Conservation (phyloP, 53 echinoderm and acorn worm genomes). For the Antedon mediterranea region DNA sequence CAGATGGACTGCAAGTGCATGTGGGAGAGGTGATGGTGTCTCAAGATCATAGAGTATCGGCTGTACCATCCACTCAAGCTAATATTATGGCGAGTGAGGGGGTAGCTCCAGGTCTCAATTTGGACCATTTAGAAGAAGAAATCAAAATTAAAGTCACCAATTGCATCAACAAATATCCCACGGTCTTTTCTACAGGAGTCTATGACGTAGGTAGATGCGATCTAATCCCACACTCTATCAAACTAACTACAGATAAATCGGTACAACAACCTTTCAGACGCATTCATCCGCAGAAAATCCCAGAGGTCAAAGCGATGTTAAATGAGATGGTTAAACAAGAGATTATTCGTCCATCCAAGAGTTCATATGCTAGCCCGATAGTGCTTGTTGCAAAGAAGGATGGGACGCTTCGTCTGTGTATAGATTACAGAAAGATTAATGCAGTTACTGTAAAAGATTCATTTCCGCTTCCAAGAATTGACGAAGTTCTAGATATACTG, state of each 20-base stretch:
- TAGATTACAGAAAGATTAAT: conserved; percentile 4
- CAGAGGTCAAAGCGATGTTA: neutral
- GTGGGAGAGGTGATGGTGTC: no score
- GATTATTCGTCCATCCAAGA: neutral
- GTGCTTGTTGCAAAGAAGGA: conserved; percentile 4
- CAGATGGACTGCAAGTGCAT: no score
- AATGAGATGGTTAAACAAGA: neutral
- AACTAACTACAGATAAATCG: neutral
- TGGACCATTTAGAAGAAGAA: no score
- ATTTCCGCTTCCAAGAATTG: conserved; percentile 2
- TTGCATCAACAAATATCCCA: no score
- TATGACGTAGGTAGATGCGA: neutral
- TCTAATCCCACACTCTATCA: conserved; percentile 3
- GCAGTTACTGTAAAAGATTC: conserved; percentile 2
- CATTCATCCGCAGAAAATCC: neutral
- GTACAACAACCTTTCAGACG: neutral
- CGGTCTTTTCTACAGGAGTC: conserved; percentile 1
- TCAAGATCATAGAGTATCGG: no score
- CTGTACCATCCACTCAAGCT: no score
- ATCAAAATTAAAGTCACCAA: no score
- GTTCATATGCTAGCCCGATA: conserved; percentile 1
- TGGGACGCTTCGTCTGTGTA: conserved; percentile 2
- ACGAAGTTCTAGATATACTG: neutral
- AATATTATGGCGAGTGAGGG: no score
- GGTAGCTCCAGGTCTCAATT: no score